Conservation (phyloP, 2,888 invertebrate genomes). For the Pristionchus maxplancki region DNA sequence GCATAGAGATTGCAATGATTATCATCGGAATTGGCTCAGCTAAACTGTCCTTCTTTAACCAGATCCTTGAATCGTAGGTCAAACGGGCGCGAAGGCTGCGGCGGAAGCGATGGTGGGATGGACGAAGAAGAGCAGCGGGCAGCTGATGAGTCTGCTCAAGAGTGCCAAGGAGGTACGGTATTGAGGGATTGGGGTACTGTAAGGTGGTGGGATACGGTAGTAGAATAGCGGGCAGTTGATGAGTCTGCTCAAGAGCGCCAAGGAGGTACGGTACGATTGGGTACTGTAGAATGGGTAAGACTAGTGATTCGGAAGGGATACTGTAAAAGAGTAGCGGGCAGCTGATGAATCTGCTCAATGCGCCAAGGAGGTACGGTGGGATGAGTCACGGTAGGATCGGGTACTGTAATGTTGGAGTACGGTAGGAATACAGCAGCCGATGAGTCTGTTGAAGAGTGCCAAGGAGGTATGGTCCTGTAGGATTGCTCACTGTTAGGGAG, state of each 20-base stretch:
- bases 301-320: background rate
- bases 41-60: too few relatives aligned
- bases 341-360: slow-evolving; percentile 41
- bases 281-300: background rate
- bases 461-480: slow-evolving; percentile 33
- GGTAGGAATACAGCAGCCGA: too few relatives aligned
- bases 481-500: too few relatives aligned
- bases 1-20: too few relatives aligned
- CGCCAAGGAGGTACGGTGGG: background rate
- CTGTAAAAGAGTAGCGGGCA: slow-evolving; percentile 48
- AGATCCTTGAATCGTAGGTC: background rate
- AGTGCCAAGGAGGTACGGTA: slow-evolving; percentile 44
- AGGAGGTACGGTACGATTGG: slow-evolving; percentile 18
- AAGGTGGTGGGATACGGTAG: background rate
- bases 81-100: slow-evolving; percentile 40
- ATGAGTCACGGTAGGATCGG: background rate
- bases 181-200: background rate
- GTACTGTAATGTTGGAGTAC: background rate
- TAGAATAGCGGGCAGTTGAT: slow-evolving; percentile 32
- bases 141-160: slow-evolving; percentile 44
- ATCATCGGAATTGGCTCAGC: too few relatives aligned
- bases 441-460: too few relatives aligned
- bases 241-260: slow-evolving; percentile 48
- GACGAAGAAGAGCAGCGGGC: slow-evolving; percentile 52
- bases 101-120: slow-evolving; percentile 45